phyloP scores from a whole-genome alignment of 2,797 vertebrate genomes.

The Melanotaenia pygmaea region DNA sequence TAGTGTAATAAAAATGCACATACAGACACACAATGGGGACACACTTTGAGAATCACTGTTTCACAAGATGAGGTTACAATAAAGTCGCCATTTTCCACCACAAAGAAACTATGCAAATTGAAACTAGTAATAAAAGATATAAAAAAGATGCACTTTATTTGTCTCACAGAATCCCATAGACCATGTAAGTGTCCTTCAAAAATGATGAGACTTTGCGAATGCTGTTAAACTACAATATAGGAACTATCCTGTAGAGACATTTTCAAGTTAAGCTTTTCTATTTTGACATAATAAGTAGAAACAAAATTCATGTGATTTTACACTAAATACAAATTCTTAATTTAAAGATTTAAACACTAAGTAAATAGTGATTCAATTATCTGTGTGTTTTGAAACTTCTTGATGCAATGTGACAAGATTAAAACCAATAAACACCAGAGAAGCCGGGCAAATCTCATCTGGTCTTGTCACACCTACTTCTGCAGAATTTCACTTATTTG shows the following conservation, averaged over 20 bases:
- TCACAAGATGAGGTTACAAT: background rate
- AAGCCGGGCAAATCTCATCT: background rate
- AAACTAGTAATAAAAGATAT: background rate
- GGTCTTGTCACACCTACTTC: background rate
- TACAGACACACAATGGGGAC: background rate
- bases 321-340: background rate
- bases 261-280: background rate
- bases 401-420: background rate
- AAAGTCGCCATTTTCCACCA: background rate
- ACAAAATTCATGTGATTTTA: no score
- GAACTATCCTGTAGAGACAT: background rate
- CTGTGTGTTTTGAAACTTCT: background rate
- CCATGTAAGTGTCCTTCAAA: no score
- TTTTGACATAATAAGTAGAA: no score
- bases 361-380: background rate
- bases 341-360: background rate
- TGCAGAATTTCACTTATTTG: background rate
- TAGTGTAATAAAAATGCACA: background rate
- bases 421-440: background rate
- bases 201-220: no score
- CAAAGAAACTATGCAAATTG: background rate
- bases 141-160: background rate
- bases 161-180: background rate
- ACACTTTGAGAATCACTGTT: slow-evolving; percentile 6
- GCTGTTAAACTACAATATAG: no score